Percentiles rank a stretch among this genome's conserved stretches.
phyloP scores from a whole-genome alignment of 92 coral and sea anemone genomes.

The Zoanthus sansibaricus region DNA sequence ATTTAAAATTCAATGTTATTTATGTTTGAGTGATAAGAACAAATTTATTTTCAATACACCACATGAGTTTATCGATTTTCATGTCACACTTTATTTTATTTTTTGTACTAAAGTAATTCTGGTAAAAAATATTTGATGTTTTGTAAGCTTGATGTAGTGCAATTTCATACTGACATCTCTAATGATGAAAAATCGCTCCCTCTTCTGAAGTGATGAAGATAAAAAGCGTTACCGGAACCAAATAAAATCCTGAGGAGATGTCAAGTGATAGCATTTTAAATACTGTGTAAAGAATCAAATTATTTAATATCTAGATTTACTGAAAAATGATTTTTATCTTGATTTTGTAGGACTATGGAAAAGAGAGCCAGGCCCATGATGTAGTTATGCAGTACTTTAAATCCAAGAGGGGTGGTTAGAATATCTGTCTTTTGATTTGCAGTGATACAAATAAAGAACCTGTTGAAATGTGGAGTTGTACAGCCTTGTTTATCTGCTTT shows the following conservation, averaged over 20 bases:
- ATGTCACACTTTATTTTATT: too few species aligned
- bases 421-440: conserved; percentile 18
- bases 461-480: conserved; percentile 9
- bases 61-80: too few species aligned
- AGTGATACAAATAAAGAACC: conserved; percentile 47
- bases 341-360: conserved; percentile 87
- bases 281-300: not conserved
- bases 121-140: too few species aligned
- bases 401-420: conserved; percentile 88
- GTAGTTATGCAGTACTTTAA: conserved; percentile 95
- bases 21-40: too few species aligned
- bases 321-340: not conserved
- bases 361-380: conserved; percentile 96
- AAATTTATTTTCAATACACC: too few species aligned
- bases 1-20: too few species aligned
- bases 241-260: conserved; percentile 90
- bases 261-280: not conserved
- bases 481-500: not conserved
- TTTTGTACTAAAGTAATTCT: too few species aligned
- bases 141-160: not conserved
- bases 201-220: conserved; percentile 83
- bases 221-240: conserved; percentile 90
- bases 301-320: not conserved
- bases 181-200: conserved; percentile 98
- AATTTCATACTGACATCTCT: conserved; percentile 46